These are phyloP conservation scores for Luehdorfia chinensis DNA, from an alignment of 1,140 invertebrate species.

Conservation along the genomic window DNA sequence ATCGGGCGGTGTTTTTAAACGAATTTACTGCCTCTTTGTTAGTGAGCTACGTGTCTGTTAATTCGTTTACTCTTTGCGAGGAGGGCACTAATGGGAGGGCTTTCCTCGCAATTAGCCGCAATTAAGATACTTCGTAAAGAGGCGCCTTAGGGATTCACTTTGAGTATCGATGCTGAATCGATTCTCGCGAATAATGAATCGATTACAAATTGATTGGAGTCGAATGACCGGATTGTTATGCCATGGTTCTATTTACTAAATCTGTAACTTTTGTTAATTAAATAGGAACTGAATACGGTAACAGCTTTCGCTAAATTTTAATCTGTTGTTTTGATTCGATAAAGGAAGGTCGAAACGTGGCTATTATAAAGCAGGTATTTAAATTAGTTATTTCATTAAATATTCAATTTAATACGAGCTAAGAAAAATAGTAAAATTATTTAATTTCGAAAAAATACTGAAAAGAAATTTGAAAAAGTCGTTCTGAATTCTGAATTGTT, in stretches of 20 bases:
- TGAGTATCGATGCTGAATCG: conserved; percentile 23
- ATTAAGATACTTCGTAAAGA: conserved; percentile 59
- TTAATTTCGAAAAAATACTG: too few species aligned
- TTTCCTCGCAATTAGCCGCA: conserved; percentile 68
- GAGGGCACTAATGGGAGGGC: conserved; percentile 53
- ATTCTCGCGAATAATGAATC: conserved; percentile 19
- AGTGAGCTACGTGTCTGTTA: conserved; percentile 57
- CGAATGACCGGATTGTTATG: neutral
- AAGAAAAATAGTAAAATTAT: too few species aligned
- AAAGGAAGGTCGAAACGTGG: too few species aligned
- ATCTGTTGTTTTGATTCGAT: too few species aligned
- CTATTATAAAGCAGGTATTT: too few species aligned
- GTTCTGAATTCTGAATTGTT: too few species aligned
- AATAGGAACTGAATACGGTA: neutral
- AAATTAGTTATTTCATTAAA: too few species aligned
- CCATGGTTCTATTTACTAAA: neutral
- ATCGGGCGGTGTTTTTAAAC: conserved; percentile 56
- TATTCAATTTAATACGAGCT: too few species aligned
- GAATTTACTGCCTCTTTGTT: conserved; percentile 61
- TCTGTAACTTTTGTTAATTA: neutral
- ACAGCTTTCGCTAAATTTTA: too few species aligned
- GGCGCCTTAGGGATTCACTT: conserved; percentile 29
- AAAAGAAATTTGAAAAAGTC: too few species aligned
- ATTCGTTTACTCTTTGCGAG: conserved; percentile 67
- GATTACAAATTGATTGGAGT: conserved; percentile 20